phyloP scores from a whole-genome alignment of 2,888 invertebrate genomes.

The Melinaea menophilus region DNA sequence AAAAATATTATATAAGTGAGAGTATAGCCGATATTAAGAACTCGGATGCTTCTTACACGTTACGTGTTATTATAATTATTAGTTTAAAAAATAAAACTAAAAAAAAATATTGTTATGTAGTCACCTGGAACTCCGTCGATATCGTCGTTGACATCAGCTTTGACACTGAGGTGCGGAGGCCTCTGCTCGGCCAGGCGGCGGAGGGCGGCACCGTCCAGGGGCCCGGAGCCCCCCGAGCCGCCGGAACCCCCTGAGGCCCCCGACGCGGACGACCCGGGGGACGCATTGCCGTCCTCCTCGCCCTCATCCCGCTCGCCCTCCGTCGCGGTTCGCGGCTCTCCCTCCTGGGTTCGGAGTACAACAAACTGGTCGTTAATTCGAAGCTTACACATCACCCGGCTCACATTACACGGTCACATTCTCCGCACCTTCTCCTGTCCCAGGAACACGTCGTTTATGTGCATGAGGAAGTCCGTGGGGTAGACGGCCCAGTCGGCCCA shows the following conservation, averaged over 20 bases:
- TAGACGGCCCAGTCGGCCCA: constrained; percentile 99
- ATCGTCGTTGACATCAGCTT: constrained; percentile 40
- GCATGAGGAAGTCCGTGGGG: constrained; percentile 92
- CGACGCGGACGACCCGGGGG: constrained; percentile 42
- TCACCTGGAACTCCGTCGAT: constrained; percentile 62
- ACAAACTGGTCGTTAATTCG: background rate
- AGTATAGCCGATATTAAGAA: too few species aligned
- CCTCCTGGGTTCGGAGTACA: constrained; percentile 13
- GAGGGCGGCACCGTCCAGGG: constrained; percentile 89
- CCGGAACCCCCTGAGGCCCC: constrained; percentile 65
- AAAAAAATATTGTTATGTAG: background rate
- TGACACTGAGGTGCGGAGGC: constrained; percentile 17
- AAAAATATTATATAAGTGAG: background rate
- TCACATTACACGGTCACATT: background rate
- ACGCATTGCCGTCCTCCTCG: constrained; percentile 39
- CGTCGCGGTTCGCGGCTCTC: constrained; percentile 23
- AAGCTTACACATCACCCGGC: background rate
- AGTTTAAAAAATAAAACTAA: background rate
- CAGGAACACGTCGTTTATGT: constrained; percentile 92
- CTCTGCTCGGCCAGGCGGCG: constrained; percentile 77
- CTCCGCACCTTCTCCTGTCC: constrained; percentile 77
- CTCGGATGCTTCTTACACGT: too few species aligned
- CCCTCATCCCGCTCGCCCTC: constrained; percentile 19
- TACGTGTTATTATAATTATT: background rate
- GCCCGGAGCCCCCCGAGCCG: constrained; percentile 83